These are phyloP conservation scores for Phortica okadai DNA, from an alignment of 2,888 invertebrate species.

Conservation along the genomic window DNA sequence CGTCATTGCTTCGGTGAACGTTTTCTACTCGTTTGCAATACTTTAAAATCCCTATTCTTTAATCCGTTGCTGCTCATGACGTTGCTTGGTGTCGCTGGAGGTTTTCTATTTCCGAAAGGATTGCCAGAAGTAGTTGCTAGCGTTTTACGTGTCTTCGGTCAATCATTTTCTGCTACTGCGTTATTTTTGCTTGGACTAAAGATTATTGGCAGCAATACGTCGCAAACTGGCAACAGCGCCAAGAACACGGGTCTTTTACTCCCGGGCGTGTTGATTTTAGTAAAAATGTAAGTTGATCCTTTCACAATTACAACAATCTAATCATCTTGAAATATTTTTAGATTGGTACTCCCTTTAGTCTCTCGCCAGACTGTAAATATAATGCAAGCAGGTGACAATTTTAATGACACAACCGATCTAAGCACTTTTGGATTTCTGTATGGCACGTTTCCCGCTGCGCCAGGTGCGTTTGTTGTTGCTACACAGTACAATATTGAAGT, in stretches of 20 bases:
- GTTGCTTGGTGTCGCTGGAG: constrained; percentile 90
- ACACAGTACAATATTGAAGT: constrained; percentile 90
- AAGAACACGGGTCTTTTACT: constrained; percentile 83
- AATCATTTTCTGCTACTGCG: constrained; percentile 94
- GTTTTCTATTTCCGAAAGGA: constrained; percentile 86
- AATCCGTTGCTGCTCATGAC: constrained; percentile 97
- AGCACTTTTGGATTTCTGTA: constrained; percentile 96
- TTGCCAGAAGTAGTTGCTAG: constrained; percentile 86
- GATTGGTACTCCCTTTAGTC: constrained; percentile 88
- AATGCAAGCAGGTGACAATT: constrained; percentile 82
- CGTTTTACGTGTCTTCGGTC: constrained; percentile 87
- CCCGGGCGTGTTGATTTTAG: constrained; percentile 91
- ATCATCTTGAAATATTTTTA: constrained; percentile 67
- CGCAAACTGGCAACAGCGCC: constrained; percentile 80
- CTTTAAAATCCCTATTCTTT: constrained; percentile 84
- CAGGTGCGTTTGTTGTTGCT: constrained; percentile 96
- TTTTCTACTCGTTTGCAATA: constrained; percentile 74
- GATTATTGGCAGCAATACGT: constrained; percentile 93
- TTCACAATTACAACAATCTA: neutral
- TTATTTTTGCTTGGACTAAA: constrained; percentile 92
- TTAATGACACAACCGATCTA: constrained; percentile 86
- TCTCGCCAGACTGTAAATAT: constrained; percentile 90
- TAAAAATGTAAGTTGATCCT: constrained; percentile 85
- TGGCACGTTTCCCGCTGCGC: constrained; percentile 96
- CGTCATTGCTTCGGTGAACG: constrained; percentile 68